A percentile compares a stretch with the other conserved stretches of the same genome.
Conservation (phyloP, 1,140 invertebrate species). For the Cherax quadricarinatus region DNA sequence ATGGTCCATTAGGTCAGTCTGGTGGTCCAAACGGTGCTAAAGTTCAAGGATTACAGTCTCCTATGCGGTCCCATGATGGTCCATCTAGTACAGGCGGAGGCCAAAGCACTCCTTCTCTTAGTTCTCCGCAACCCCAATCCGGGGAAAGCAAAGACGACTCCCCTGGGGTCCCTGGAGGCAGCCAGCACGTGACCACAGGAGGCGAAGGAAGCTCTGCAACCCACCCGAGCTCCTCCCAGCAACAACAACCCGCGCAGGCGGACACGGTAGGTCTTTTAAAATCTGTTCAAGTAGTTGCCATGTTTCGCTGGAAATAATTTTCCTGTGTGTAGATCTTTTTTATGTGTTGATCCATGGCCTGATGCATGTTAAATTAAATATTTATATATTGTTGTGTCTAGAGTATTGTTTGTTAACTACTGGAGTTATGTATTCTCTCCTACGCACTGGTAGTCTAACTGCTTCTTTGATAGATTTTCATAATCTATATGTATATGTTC, state of each 20-base stretch:
- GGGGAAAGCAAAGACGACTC: constrained; percentile 41
- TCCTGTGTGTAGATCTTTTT: background rate
- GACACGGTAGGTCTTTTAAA: constrained; percentile 47
- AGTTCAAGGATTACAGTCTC: constrained; percentile 44
- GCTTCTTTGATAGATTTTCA: background rate
- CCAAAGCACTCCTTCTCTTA: constrained; percentile 23
- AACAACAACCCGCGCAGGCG: constrained; percentile 49
- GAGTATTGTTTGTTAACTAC: background rate
- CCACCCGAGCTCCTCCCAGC: background rate
- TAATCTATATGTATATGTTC: background rate
- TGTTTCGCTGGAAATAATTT: constrained; percentile 31
- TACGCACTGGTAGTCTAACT: constrained; percentile 39
- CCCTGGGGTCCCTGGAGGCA: constrained; percentile 2
- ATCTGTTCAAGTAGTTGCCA: constrained; percentile 21
- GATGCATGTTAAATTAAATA: constrained; percentile 41
- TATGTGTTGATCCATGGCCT: constrained; percentile 37
- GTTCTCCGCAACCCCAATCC: constrained; percentile 50
- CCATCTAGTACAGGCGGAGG: background rate
- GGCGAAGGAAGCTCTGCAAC: constrained; percentile 23
- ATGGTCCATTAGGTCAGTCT: constrained; percentile 38
- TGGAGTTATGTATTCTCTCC: constrained; percentile 52
- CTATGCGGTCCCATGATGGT: constrained; percentile 33
- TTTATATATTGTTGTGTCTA: constrained; percentile 9
- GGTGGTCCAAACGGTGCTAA: constrained; percentile 37
- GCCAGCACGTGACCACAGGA: constrained; percentile 19